Evolutionary conservation across 2,113 vertebrate species (phyloP).

Genomic region (Hypomesus transpacificus): DNA sequence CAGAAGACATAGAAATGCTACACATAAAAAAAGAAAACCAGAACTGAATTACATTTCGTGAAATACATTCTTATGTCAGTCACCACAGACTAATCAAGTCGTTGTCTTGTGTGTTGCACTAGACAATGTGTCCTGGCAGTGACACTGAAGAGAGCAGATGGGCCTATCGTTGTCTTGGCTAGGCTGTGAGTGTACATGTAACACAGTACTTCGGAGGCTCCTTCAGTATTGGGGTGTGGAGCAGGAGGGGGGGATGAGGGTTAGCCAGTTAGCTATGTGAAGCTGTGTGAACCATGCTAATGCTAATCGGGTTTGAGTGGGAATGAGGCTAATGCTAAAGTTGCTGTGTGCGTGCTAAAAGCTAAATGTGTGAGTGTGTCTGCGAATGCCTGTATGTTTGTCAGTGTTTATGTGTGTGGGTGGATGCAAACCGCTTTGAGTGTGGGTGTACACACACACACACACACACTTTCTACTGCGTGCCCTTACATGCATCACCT

Average conservation of each 20-base stretch:
- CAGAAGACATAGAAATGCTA: too few species aligned
- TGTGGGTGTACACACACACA: too few species aligned
- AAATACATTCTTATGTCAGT: too few species aligned
- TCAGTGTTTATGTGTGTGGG: slow-evolving; percentile 30
- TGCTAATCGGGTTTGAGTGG: not conserved
- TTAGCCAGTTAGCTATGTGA: slow-evolving; percentile 19
- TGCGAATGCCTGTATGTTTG: not conserved
- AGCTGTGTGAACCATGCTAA: not conserved
- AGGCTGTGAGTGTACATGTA: slow-evolving; percentile 47
- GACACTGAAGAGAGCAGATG: slow-evolving; percentile 42
- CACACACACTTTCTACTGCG: slow-evolving; percentile 1
- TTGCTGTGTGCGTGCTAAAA: not conserved
- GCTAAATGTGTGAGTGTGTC: not conserved
- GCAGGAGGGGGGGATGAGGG: slow-evolving; percentile 37
- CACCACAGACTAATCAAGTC: too few species aligned
- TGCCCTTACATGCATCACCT: slow-evolving; percentile 6
- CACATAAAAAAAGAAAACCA: too few species aligned
- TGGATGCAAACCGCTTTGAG: slow-evolving; percentile 7
- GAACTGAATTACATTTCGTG: too few species aligned
- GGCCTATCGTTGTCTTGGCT: slow-evolving; percentile 34
- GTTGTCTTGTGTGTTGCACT: too few species aligned
- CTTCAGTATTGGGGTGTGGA: slow-evolving; percentile 36
- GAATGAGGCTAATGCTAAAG: not conserved
- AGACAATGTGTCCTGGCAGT: slow-evolving; percentile 1
- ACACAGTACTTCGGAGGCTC: slow-evolving; percentile 63